Evolutionary conservation across 1,140 invertebrate genomes (phyloP).

Genomic region (Sycophila sp.): DNA sequence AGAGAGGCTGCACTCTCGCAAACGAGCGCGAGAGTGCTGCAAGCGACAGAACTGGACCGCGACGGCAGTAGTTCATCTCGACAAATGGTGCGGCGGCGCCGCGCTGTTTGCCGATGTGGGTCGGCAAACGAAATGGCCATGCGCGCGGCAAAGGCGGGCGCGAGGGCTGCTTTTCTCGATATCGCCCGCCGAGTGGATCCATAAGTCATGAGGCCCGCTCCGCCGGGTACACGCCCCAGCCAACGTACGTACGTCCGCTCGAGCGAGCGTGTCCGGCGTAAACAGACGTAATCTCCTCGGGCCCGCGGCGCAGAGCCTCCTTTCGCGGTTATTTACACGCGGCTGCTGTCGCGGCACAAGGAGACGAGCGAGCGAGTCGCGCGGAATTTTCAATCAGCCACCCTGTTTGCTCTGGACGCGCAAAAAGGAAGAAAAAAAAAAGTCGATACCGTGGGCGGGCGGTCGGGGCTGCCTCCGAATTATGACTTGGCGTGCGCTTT

Average conservation of each 20-base stretch:
- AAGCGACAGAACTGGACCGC: slow-evolving; percentile 11
- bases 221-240: no score
- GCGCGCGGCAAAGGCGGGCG: neutral
- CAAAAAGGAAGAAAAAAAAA: no score
- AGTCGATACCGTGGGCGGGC: no score
- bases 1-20: neutral
- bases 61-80: slow-evolving; percentile 16
- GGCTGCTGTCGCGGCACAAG: neutral
- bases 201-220: slow-evolving; percentile 12
- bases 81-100: slow-evolving; percentile 2
- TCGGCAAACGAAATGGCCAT: slow-evolving; percentile 3
- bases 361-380: no score
- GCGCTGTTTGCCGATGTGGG: slow-evolving; percentile 2
- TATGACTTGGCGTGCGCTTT: no score
- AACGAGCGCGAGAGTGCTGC: slow-evolving; percentile 3
- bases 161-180: neutral
- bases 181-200: neutral
- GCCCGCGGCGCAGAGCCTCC: no score
- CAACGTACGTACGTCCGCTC: neutral
- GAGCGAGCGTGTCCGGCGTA: neutral
- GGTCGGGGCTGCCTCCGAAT: no score
- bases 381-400: no score
- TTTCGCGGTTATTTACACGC: neutral
- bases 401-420: no score
- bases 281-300: neutral